Percentiles rank a stretch among this genome's conserved stretches.
Conservation (phyloP, 1,140 invertebrate species). For the Eupristina koningsbergeri region DNA sequence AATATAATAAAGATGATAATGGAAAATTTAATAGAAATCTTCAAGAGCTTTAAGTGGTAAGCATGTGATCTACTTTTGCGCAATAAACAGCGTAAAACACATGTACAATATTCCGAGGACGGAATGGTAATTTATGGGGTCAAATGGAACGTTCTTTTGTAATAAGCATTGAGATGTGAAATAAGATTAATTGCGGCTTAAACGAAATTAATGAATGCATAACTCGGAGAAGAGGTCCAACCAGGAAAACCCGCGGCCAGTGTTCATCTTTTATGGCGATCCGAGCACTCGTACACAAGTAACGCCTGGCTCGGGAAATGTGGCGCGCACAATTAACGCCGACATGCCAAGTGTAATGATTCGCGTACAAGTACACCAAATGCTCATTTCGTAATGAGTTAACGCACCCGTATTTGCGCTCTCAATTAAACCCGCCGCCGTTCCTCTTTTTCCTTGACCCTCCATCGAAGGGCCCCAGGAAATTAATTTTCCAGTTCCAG, state of each 20-base stretch:
- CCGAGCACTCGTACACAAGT: not conserved
- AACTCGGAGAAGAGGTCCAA: not conserved
- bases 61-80: too few relatives aligned
- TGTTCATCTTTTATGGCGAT: slow-evolving; percentile 34
- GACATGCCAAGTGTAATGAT: slow-evolving; percentile 32
- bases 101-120: not conserved
- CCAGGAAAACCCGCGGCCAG: not conserved
- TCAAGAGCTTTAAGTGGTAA: too few relatives aligned
- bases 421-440: slow-evolving; percentile 33
- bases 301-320: not conserved
- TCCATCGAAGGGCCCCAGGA: not conserved
- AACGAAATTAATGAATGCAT: slow-evolving; percentile 43
- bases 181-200: not conserved
- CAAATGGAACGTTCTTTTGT: not conserved
- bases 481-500: too few relatives aligned
- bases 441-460: not conserved
- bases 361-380: not conserved
- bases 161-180: not conserved
- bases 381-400: slow-evolving; percentile 14
- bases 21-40: too few relatives aligned
- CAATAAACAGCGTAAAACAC: too few relatives aligned
- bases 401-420: slow-evolving; percentile 31
- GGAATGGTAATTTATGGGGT: not conserved
- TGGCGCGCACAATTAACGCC: slow-evolving; percentile 30
- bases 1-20: too few relatives aligned